Conservation (phyloP, 2,113 vertebrate genomes). For the Puffinus mauretanicus region DNA sequence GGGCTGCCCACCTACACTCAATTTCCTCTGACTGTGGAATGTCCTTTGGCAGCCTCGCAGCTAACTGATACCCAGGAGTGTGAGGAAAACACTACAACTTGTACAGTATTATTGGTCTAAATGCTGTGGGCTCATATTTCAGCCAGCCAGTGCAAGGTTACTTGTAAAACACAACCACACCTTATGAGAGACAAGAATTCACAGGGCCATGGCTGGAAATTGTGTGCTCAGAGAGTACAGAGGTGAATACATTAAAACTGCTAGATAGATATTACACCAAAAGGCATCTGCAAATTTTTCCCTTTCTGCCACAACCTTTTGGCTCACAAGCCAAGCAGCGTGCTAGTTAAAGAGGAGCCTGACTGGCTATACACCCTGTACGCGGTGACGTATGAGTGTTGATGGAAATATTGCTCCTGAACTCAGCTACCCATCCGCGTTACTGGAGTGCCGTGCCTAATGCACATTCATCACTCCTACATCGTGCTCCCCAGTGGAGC, state of each 20-base stretch:
- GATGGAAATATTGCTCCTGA: neutral
- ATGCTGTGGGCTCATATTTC: neutral
- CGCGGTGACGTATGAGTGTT: rapidly evolving
- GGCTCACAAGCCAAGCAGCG: neutral
- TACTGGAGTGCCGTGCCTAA: rapidly evolving
- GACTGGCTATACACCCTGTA: neutral
- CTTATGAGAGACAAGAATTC: neutral
- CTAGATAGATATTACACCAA: neutral
- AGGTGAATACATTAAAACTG: neutral
- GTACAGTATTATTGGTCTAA: neutral
- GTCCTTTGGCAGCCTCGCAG: slow-evolving; percentile 48
- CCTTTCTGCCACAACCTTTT: neutral
- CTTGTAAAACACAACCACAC: slow-evolving; percentile 17
- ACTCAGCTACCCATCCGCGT: neutral
- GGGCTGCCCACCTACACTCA: slow-evolving; percentile 44
- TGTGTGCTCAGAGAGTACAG: neutral
- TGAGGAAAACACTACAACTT: slow-evolving; percentile 23
- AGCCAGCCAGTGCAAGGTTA: neutral
- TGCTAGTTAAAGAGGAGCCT: neutral
- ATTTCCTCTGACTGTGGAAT: slow-evolving; percentile 53
- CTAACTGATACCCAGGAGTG: neutral
- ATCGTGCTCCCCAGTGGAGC: rapidly evolving
- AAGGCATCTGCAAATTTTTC: neutral
- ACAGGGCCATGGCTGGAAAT: neutral
- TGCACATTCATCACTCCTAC: neutral